Conservation (phyloP, 2,888 invertebrate genomes). For the Muscina levida region DNA sequence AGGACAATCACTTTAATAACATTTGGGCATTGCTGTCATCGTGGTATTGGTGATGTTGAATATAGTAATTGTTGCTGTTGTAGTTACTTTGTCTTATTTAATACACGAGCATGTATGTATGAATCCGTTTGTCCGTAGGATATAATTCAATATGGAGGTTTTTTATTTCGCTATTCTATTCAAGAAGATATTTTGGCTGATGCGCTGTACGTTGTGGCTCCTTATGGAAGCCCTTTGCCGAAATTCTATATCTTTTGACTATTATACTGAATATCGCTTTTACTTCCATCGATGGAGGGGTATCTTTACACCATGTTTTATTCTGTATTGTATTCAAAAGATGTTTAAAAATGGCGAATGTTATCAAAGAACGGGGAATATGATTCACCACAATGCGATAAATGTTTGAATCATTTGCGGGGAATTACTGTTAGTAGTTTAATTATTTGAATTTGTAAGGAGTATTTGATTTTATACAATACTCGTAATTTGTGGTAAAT, state of each 20-base stretch:
- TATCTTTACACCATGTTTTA: constrained; percentile 37
- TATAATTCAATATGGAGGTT: constrained; percentile 29
- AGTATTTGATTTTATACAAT: no score
- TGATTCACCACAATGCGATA: constrained; percentile 23
- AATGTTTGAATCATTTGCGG: no score
- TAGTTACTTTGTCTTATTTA: not conserved
- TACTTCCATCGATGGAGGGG: constrained; percentile 26
- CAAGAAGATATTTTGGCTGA: not conserved
- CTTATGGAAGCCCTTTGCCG: not conserved
- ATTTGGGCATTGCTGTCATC: not conserved
- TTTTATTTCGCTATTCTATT: not conserved
- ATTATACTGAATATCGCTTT: constrained; percentile 35
- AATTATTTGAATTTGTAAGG: no score
- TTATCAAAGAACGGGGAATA: no score
- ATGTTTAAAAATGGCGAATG: no score
- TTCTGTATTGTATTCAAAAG: no score
- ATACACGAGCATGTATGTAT: not conserved
- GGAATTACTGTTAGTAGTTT: no score
- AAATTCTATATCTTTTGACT: constrained; percentile 1
- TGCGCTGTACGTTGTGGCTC: constrained; percentile 6
- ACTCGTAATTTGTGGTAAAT: no score
- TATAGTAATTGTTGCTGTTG: constrained; percentile 1
- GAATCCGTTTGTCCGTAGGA: not conserved
- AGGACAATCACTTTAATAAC: constrained; percentile 11
- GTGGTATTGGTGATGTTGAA: not conserved